These are phyloP conservation scores for Smithornis capensis DNA, from an alignment of 2,113 vertebrate species.

Conservation along the genomic window DNA sequence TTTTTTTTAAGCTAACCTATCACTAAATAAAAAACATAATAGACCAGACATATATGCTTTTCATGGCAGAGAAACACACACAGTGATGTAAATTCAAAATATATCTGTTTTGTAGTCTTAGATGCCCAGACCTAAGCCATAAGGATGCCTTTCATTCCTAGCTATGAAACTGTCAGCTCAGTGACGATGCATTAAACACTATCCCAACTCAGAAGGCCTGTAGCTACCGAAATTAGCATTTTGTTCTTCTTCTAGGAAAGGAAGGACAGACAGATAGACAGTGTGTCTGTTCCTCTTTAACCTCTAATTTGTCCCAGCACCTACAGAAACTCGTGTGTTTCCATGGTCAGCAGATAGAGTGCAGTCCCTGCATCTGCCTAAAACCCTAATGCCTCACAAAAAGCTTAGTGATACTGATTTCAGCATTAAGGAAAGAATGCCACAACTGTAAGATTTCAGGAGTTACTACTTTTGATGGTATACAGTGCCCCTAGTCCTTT, in stretches of 20 bases:
- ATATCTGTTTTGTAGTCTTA: rapidly evolving
- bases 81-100: not conserved
- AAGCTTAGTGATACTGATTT: not conserved
- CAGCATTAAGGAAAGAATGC: not conserved
- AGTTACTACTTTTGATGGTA: not conserved
- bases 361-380: not conserved
- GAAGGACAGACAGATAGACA: not conserved
- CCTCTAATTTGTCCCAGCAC: not conserved
- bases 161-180: not conserved
- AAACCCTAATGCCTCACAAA: not conserved
- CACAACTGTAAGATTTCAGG: not conserved
- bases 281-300: not conserved
- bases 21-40: not conserved
- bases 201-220: not conserved
- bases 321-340: not conserved
- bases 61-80: not conserved
- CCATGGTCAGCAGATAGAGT: not conserved
- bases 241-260: not conserved
- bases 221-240: not conserved
- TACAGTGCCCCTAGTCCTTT: not conserved
- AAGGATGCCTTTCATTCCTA: not conserved
- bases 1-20: not conserved
- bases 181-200: not conserved
- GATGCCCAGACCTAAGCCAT: not conserved
- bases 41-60: not conserved